These are phyloP conservation scores for Atta texana DNA, from an alignment of 1,140 invertebrate genomes.

Conservation along the genomic window DNA sequence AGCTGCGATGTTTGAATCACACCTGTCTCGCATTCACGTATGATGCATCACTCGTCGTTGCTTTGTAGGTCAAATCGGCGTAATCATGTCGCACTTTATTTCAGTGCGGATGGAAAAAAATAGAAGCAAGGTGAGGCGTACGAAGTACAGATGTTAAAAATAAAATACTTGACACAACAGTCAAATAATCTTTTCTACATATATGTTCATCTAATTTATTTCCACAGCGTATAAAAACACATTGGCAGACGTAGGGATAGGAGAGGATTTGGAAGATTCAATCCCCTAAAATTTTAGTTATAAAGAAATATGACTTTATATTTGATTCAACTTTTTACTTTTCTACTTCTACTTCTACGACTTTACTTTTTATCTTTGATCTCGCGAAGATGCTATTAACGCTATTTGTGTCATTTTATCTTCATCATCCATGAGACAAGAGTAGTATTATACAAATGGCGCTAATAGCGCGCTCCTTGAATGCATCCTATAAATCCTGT, in stretches of 20 bases:
- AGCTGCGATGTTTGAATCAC: constrained; percentile 21
- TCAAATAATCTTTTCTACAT: background rate
- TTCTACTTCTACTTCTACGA: too few relatives aligned
- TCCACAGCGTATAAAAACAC: background rate
- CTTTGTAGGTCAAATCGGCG: background rate
- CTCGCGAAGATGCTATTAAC: too few relatives aligned
- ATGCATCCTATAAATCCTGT: too few relatives aligned
- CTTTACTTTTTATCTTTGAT: too few relatives aligned
- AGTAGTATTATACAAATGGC: too few relatives aligned
- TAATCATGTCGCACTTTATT: constrained; percentile 4
- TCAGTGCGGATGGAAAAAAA: background rate
- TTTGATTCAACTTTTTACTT: too few relatives aligned
- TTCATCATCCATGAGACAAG: too few relatives aligned
- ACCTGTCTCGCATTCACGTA: constrained; percentile 22
- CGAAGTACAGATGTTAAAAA: background rate
- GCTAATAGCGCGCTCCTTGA: too few relatives aligned
- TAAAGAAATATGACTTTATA: too few relatives aligned
- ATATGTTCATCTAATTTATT: background rate
- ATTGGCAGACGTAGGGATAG: background rate
- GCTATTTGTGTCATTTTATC: too few relatives aligned
- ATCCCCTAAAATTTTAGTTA: too few relatives aligned
- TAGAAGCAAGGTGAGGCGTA: background rate
- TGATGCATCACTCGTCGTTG: background rate
- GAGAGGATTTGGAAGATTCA: too few relatives aligned
- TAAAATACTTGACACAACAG: background rate